Conservation (phyloP, 2,113 vertebrate species). For the Ariopsis seemanni region DNA sequence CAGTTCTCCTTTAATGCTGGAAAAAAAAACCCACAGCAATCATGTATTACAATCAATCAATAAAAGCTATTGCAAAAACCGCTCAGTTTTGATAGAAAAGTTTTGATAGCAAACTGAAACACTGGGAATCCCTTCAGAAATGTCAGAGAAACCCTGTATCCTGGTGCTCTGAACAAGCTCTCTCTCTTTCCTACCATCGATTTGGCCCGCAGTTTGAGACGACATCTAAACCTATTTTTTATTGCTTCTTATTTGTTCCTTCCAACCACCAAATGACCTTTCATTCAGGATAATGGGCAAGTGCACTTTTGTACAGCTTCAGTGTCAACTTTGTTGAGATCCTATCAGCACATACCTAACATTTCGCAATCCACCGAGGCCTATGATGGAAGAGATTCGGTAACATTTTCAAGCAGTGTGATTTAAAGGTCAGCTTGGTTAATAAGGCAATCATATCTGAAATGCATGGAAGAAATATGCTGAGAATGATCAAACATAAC, state of each 20-base stretch:
- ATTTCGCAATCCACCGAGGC: slow-evolving; percentile 34
- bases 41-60: not conserved
- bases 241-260: slow-evolving; percentile 48
- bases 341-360: slow-evolving; percentile 45
- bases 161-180: slow-evolving; percentile 28
- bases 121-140: slow-evolving; percentile 48
- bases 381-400: slow-evolving; percentile 32
- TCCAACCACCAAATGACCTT: slow-evolving; percentile 48
- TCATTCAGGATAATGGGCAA: slow-evolving; percentile 50
- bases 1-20: no score
- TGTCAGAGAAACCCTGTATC: slow-evolving; percentile 37
- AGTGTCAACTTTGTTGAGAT: slow-evolving; percentile 42
- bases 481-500: slow-evolving; percentile 45
- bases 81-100: slow-evolving; percentile 15
- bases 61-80: not conserved
- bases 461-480: slow-evolving; percentile 31
- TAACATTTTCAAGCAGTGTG: slow-evolving; percentile 42
- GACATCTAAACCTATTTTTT: slow-evolving; percentile 48
- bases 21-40: no score
- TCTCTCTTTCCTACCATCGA: slow-evolving; percentile 29
- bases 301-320: slow-evolving; percentile 45
- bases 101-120: slow-evolving; percentile 36
- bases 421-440: slow-evolving; percentile 51
- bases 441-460: slow-evolving; percentile 43
- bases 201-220: slow-evolving; percentile 42